These are phyloP conservation scores for Stictocephala bisonia DNA, from an alignment of 2,888 invertebrate genomes.

Conservation along the genomic window DNA sequence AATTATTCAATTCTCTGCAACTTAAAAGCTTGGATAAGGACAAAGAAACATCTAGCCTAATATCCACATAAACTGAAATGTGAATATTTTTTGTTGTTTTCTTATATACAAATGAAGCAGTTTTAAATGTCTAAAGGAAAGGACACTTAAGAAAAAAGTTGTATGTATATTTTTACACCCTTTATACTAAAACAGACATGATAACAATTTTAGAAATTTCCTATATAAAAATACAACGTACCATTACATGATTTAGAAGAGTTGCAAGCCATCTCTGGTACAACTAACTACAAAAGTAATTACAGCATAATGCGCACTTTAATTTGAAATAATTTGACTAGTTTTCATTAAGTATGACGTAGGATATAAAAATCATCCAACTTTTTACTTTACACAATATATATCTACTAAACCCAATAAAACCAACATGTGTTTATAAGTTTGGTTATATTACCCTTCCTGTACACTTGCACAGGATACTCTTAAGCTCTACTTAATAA, in stretches of 20 bases:
- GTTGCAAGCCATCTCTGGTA: constrained; percentile 25
- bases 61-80: constrained; percentile 42
- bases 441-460: too few species aligned
- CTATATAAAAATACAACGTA: constrained; percentile 27
- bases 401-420: neutral
- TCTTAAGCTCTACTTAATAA: too few species aligned
- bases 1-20: too few species aligned
- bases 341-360: neutral
- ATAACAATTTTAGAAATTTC: constrained; percentile 28
- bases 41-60: too few species aligned
- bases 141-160: constrained; percentile 38
- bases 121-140: too few species aligned
- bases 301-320: neutral
- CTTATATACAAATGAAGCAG: constrained; percentile 14
- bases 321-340: constrained; percentile 6
- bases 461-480: too few species aligned
- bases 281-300: too few species aligned
- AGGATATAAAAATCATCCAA: constrained; percentile 36
- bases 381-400: constrained; percentile 20
- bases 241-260: constrained; percentile 8
- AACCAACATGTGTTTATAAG: too few species aligned
- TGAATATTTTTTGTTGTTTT: constrained; percentile 17
- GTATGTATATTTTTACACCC: constrained; percentile 34
- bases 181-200: neutral
- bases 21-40: too few species aligned